These are phyloP conservation scores for Drosophila lowei DNA, from an alignment of 1,140 invertebrate species.

Conservation along the genomic window DNA sequence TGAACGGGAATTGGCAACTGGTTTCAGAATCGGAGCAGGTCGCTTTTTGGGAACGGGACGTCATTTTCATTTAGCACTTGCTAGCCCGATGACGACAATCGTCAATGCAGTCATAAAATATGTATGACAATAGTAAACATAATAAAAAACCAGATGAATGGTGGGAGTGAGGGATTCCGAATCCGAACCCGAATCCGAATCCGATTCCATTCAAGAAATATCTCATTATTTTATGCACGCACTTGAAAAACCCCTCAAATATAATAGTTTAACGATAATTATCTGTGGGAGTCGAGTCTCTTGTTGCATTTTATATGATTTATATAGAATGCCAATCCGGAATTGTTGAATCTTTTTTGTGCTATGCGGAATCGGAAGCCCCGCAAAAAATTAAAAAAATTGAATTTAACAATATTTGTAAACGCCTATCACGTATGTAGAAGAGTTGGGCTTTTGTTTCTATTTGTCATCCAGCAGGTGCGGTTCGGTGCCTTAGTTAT, in stretches of 20 bases:
- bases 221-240: conserved; percentile 22
- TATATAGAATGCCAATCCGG: conserved; percentile 47
- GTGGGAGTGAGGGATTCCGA: conserved; percentile 28
- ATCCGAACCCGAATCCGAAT: too few relatives aligned
- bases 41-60: conserved; percentile 16
- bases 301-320: conserved; percentile 39
- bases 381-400: not conserved
- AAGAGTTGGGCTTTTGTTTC: conserved; percentile 21
- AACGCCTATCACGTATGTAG: conserved; percentile 51
- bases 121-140: conserved; percentile 23
- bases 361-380: conserved; percentile 63
- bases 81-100: conserved; percentile 32
- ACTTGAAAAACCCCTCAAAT: conserved; percentile 7
- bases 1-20: conserved; percentile 31
- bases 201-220: conserved; percentile 1
- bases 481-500: conserved; percentile 10
- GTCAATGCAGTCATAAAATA: conserved; percentile 1
- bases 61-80: conserved; percentile 26
- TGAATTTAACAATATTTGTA: conserved; percentile 28
- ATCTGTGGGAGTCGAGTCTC: conserved; percentile 11
- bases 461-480: conserved; percentile 53
- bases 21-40: conserved; percentile 18
- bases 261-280: conserved; percentile 8
- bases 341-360: conserved; percentile 33
- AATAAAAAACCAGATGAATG: conserved; percentile 32